phyloP scores from a whole-genome alignment of 2,797 vertebrate species.

The Myripristis jacobus region DNA sequence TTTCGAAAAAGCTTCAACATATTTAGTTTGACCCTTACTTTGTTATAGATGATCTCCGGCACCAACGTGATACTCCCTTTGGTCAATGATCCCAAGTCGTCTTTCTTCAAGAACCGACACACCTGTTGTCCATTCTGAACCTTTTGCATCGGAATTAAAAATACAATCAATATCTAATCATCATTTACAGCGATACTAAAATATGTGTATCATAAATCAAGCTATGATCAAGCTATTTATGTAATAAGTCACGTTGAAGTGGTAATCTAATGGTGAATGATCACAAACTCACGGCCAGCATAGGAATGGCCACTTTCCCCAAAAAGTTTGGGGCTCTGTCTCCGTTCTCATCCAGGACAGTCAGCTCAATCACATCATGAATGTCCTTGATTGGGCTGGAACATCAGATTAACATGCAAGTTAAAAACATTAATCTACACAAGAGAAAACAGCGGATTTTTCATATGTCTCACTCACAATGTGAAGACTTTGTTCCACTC shows the following conservation, averaged over 20 bases:
- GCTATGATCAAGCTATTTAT: neutral
- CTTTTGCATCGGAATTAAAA: slow-evolving; percentile 71
- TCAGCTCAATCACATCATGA: slow-evolving; percentile 91
- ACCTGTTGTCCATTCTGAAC: slow-evolving; percentile 89
- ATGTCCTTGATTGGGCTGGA: slow-evolving; percentile 95
- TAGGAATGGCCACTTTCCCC: slow-evolving; percentile 93
- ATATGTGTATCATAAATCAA: neutral
- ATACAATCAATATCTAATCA: no score
- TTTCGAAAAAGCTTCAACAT: neutral
- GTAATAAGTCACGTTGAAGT: neutral
- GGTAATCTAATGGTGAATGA: neutral
- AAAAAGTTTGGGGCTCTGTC: slow-evolving; percentile 92
- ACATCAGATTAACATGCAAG: slow-evolving; percentile 31
- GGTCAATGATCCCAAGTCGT: slow-evolving; percentile 85
- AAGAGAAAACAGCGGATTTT: no score
- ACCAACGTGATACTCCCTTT: slow-evolving; percentile 94
- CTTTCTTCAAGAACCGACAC: slow-evolving; percentile 91
- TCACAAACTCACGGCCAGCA: slow-evolving; percentile 89
- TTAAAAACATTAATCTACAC: neutral
- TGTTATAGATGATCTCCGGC: slow-evolving; percentile 92
- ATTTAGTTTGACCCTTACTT: slow-evolving; percentile 82
- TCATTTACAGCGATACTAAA: neutral
- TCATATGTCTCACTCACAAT: slow-evolving; percentile 87
- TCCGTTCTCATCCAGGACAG: slow-evolving; percentile 93
- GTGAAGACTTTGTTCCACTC: slow-evolving; percentile 97